Evolutionary conservation across 2,888 invertebrate species (phyloP).

Genomic region (Philhelius pedissequus): DNA sequence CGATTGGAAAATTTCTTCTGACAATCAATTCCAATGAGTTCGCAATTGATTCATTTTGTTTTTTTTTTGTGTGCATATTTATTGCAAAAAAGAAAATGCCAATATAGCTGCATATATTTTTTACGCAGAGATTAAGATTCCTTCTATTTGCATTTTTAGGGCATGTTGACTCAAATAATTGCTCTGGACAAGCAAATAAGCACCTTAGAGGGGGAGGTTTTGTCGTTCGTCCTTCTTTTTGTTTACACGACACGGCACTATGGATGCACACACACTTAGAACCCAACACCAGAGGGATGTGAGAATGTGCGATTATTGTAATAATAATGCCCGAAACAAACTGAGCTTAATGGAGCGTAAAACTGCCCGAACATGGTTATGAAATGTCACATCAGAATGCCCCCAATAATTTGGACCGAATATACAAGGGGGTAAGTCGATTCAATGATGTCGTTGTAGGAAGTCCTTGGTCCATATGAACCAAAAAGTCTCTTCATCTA

Average conservation of each 20-base stretch:
- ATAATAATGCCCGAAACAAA: conserved; percentile 68
- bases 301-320: conserved; percentile 59
- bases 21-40: conserved; percentile 37
- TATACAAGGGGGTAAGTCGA: conserved; percentile 8
- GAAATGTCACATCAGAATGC: conserved; percentile 69
- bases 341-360: conserved; percentile 75
- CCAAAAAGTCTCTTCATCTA: too few species aligned
- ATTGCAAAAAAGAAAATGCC: neutral
- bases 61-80: neutral
- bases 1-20: conserved; percentile 65
- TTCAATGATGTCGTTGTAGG: neutral
- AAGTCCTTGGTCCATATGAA: neutral
- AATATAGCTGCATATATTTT: neutral
- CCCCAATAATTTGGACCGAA: conserved; percentile 70
- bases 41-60: neutral
- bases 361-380: conserved; percentile 72
- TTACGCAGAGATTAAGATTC: conserved; percentile 38
- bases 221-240: neutral
- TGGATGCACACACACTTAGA: neutral
- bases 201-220: conserved; percentile 10
- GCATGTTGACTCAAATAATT: conserved; percentile 63
- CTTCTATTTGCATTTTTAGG: conserved; percentile 52
- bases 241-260: conserved; percentile 16
- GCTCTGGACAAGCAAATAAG: conserved; percentile 56
- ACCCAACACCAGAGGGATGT: conserved; percentile 20